Evolutionary conservation across 2,113 vertebrate species (phyloP), one percentile per base, ranked within the genome.

Genomic region (Aegithalos caudatus): DNA sequence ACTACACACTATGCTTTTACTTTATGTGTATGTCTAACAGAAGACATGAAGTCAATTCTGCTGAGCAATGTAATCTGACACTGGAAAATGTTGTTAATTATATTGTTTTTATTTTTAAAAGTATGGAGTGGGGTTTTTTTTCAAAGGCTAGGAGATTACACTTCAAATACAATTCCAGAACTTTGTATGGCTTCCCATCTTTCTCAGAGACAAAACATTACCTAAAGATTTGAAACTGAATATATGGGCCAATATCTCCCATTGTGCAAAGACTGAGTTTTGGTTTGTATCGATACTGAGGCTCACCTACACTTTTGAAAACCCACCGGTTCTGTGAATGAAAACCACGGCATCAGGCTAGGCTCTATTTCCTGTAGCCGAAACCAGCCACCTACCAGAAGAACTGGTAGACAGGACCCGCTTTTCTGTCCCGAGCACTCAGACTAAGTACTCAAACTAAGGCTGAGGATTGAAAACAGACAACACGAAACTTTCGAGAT

Each of bases 41-140:
- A 31, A 85, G 37, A 60, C 29, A 69, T 33, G 3, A 56, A 85
- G 57, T 54, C 45, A 33, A n/a, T 87, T 78, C 58, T 71, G 60
- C 35, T 54, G 27, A 76, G 53, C 47, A 31, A 37, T 40, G 19
- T 27, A 53, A 85, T 48, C 19, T 14, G 33, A 65, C 25, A 19
- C 2, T 19, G 56, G 37, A 81, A 48, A 11, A 9, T 20, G 14
- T 11, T n/a, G 5, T 60, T 78, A 81, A 28, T 6, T 19, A 25
- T 11, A 10, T 23, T 54, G 42, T 28, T 48, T 85, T 40, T n/a
- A n/a, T n/a, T n/a, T 24, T 38, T 58, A 54, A 53, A 67, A 40
- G 21, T 31, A 25, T 11, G 25, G 31, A 33, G 14, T 31, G 20
- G 1, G 2, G 3, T 20, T 0, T 4, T 57, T 61, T 54, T 29